Evolutionary conservation across 2,113 vertebrate genomes (phyloP).

Genomic region (Falcunculus frontatus): DNA sequence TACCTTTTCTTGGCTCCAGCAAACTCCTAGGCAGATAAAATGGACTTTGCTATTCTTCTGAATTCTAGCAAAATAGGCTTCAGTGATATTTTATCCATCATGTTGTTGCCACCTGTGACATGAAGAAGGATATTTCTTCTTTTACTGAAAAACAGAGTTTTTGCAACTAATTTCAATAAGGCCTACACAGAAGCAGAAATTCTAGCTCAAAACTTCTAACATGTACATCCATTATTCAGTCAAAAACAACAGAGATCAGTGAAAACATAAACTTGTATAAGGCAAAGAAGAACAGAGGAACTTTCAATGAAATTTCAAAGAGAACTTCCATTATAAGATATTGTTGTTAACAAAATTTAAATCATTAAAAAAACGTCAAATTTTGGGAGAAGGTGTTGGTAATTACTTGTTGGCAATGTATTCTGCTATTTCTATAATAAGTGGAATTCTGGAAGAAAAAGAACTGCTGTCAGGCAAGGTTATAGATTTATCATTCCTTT

Average conservation of each 20-base stretch:
- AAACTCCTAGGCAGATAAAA: not conserved
- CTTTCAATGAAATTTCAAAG: not conserved
- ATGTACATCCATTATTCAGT: not conserved
- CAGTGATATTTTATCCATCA: not conserved
- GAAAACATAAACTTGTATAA: not conserved
- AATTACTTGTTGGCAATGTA: not conserved
- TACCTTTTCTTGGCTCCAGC: not conserved
- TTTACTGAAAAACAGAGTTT: not conserved
- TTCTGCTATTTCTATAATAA: not conserved
- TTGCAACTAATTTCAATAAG: not conserved
- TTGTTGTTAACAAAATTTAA: not conserved
- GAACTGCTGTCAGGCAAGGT: not conserved
- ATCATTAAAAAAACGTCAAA: not conserved
- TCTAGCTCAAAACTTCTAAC: not conserved
- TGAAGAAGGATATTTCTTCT: not conserved
- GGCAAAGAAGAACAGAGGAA: not conserved
- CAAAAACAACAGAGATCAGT: not conserved
- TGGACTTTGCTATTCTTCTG: not conserved
- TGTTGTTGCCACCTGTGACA: not conserved
- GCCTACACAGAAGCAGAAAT: not conserved
- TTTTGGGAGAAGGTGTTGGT: not conserved
- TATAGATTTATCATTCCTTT: constrained; percentile 8
- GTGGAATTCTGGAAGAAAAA: not conserved
- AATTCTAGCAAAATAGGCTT: not conserved
- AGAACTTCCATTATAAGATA: not conserved